Base-by-base conservation (phyloP, 2,113 vertebrate genomes). In the Trichomycterus rosablanca region DNA sequence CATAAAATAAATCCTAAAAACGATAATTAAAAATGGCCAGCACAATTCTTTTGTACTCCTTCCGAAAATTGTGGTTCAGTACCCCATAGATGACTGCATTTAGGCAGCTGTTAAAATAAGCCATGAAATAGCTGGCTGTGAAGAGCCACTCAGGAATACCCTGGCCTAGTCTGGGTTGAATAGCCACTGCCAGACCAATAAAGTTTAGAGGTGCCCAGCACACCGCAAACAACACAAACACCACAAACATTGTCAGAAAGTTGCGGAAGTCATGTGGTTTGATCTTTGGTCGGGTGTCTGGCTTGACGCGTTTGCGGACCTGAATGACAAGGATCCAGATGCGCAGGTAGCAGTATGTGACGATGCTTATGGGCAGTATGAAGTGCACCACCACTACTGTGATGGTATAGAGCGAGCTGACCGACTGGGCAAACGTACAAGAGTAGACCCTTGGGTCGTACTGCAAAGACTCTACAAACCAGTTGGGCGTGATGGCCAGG, bases 71-170 rank as follows among this genome's bases (percentile, higher is more conserved):
- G 67, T 86, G 80, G 70, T 91, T 91, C 63, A 91, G 75, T 49
- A 73, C 86, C 0, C 89, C 89, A 8, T 91, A 91, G 54, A 91
- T 74, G 3, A 91, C 85, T 1, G 88, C 88, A 2, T 91, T 91
- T 61, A 91, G 81, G 70, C 89, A 90, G 79, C 89, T 91, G 78
- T 90, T 91, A 74, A 89, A 91, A 51, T 90, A 91, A 2, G 89
- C 89, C 88, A 90, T 89, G 58, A 91, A 90, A 79, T 91, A 91
- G 65, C 89, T 90, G 59, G 83, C 84, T 0, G 84, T 88, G 74
- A 90, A 90, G 20, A 90, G 81, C 89, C 89, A 90, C 61, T 80
- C 81, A 0, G 89, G 89, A 8, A 91, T 88, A n/a, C 77, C 74
- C 5, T 39, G 75, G 28, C 75, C 76, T 51, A 89, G 73, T 5